phyloP scores from a whole-genome alignment of 1,140 invertebrate genomes.

The Lordiphosa stackelbergi region DNA sequence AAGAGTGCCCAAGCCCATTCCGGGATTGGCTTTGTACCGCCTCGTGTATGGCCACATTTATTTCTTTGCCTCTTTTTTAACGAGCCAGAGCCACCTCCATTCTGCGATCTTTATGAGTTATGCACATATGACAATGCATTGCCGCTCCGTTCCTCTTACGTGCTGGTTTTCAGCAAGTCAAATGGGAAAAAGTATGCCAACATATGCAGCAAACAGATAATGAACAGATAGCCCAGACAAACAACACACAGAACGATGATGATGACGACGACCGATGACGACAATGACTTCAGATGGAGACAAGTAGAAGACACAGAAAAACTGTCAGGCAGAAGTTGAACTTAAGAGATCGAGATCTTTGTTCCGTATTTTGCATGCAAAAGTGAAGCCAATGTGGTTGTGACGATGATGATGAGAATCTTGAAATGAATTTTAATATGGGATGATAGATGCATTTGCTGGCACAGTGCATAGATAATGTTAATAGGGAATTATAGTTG shows the following conservation, averaged over 20 bases:
- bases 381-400: slow-evolving; percentile 38
- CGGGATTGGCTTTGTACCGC: slow-evolving; percentile 39
- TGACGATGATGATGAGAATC: slow-evolving; percentile 17
- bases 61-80: slow-evolving; percentile 26
- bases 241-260: background rate
- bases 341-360: slow-evolving; percentile 45
- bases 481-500: too few species aligned
- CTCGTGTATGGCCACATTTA: slow-evolving; percentile 4
- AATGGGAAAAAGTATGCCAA: slow-evolving; percentile 56
- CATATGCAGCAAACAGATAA: slow-evolving; percentile 43
- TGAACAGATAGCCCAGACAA: slow-evolving; percentile 54
- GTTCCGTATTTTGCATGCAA: slow-evolving; percentile 37
- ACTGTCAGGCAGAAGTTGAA: slow-evolving; percentile 25
- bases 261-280: background rate
- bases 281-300: background rate
- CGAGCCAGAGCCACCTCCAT: slow-evolving; percentile 30
- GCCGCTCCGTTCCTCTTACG: slow-evolving; percentile 10
- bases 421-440: slow-evolving; percentile 1
- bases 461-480: background rate
- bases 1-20: slow-evolving; percentile 57
- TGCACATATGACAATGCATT: slow-evolving; percentile 56
- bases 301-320: slow-evolving; percentile 17
- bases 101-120: slow-evolving; percentile 58
- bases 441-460: slow-evolving; percentile 1
- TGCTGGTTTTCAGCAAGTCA: slow-evolving; percentile 2